Base-by-base conservation (phyloP, 2,888 invertebrate species). In the Coelinius sp. region DNA sequence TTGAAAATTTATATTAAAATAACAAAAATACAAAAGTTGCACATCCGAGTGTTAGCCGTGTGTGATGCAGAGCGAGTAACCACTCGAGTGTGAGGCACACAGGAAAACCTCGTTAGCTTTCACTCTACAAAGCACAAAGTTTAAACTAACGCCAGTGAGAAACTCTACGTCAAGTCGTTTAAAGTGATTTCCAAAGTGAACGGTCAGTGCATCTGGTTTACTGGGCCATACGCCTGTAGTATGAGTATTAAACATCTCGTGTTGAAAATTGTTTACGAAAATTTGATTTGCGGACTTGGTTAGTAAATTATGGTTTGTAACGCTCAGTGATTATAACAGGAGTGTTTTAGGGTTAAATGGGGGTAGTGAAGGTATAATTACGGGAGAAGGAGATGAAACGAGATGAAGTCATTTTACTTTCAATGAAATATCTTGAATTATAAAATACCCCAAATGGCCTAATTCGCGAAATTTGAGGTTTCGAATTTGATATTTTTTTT, bases 21-120 rank as follows among this genome's bases (percentile, higher is more conserved):
- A 59, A 59, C 27, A 59, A 59, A 59, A 59, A 59, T 14, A 59
- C 12, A 20, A n/a, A 35, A 59, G 35, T 14, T 14, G 59, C 6
- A 53, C 31, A 31, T 31, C 8, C 14, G 25, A 41, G 41, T 38
- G 41, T 41, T 41, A 25, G 25, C 5, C 24, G 24, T 63, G 38
- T 63, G 38, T 24, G 38, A 63, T 24, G 63, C 41, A 63, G 17
- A 63, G 63, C 63, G 35, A 53, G 53, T 7, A 59, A 35, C 35
- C 35, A 41, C 41, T 63, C 22, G 44, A 63, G 63, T 41, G 41
- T 63, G 25, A 63, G 63, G 17, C 56, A 25, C 63, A 63, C 41
- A 41, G 63, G 63, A 63, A 63, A 63, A 63, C 41, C 63, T 63
- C 41, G 63, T 63, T 63, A 63, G 63, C 63, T 63, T 63, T 63